Percentiles rank a stretch among this genome's conserved stretches.
Conservation (phyloP, 2,797 vertebrate species). For the Ibycter americanus region DNA sequence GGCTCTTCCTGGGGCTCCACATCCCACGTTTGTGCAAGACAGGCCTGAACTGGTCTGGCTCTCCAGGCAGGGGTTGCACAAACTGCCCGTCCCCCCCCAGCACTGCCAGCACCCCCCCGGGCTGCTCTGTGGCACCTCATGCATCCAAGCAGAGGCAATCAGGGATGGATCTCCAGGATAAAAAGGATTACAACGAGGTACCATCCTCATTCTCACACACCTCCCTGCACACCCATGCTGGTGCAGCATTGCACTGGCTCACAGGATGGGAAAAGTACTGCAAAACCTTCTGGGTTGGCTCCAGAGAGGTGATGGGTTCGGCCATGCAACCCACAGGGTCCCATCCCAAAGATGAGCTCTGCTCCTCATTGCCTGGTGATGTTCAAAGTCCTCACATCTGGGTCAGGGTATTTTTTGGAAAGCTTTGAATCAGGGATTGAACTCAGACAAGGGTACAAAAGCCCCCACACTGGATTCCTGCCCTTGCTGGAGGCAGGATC, state of each 20-base stretch:
- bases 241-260: not conserved
- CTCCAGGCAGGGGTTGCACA: no score
- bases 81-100: not conserved
- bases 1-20: not conserved
- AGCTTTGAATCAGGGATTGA: not conserved
- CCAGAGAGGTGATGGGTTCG: not conserved
- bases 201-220: not conserved
- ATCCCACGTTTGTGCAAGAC: not conserved
- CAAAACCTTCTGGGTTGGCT: not conserved
- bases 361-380: not conserved
- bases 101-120: not conserved
- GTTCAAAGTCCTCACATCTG: not conserved
- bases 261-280: not conserved
- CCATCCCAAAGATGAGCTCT: not conserved
- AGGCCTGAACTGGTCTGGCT: not conserved
- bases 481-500: not conserved
- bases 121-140: not conserved
- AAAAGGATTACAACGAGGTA: not conserved
- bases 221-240: fast-evolving
- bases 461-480: not conserved
- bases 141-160: not conserved
- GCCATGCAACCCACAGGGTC: not conserved
- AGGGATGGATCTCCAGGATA: not conserved
- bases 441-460: not conserved
- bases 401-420: not conserved